Evolutionary conservation across 1,140 invertebrate genomes (phyloP).

Genomic region (Bombus pascuorum): DNA sequence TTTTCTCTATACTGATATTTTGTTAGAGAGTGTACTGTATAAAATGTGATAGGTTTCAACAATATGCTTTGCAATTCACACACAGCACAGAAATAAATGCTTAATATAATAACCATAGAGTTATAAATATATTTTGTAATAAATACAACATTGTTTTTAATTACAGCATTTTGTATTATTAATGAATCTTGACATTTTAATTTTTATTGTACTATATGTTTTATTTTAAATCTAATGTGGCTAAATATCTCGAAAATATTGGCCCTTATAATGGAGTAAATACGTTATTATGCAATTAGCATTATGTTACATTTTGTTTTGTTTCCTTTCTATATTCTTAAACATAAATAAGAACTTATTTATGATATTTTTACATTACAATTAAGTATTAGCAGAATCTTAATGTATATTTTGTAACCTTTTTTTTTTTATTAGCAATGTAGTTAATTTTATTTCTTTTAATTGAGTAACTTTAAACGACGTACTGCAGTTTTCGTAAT

Average conservation of each 20-base stretch:
- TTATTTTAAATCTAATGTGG: conserved; percentile 34
- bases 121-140: conserved; percentile 19
- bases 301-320: conserved; percentile 37
- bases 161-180: conserved; percentile 1
- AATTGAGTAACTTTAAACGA: conserved; percentile 4
- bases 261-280: conserved; percentile 39
- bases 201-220: conserved; percentile 25
- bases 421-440: conserved; percentile 20
- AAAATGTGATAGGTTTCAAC: conserved; percentile 10
- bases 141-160: background rate
- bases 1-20: conserved; percentile 1
- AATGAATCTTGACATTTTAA: conserved; percentile 29
- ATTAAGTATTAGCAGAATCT: conserved; percentile 2
- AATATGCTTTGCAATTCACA: conserved; percentile 3
- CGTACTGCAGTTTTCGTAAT: background rate
- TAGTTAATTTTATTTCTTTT: conserved; percentile 16
- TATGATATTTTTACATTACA: conserved; percentile 12
- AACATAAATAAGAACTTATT: background rate
- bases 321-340: conserved; percentile 8
- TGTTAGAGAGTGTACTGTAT: conserved; percentile 2
- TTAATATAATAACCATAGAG: conserved; percentile 21
- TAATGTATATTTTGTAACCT: conserved; percentile 13
- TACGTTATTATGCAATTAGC: conserved; percentile 30
- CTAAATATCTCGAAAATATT: conserved; percentile 45
- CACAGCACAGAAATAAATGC: conserved; percentile 9